A percentile compares a stretch with the other conserved stretches of the same genome.
phyloP scores from a whole-genome alignment of 2,888 invertebrate genomes.

The Rugalucina vietnamica region DNA sequence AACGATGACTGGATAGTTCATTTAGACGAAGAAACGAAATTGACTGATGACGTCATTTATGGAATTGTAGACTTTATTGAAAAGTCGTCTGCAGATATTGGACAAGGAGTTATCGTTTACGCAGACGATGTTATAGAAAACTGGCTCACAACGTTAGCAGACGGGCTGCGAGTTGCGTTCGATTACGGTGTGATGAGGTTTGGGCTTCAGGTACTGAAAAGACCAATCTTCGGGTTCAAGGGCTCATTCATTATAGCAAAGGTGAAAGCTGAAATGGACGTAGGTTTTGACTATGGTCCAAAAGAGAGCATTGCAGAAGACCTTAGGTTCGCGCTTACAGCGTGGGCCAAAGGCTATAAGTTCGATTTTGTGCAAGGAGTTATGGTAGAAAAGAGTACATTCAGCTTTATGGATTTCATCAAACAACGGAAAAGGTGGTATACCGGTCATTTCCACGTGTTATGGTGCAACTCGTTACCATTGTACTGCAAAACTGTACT shows the following conservation, averaged over 20 bases:
- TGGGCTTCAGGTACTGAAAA: slow-evolving; percentile 4
- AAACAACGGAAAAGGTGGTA: slow-evolving; percentile 39
- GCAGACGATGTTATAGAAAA: slow-evolving; percentile 33
- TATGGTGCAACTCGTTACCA: slow-evolving; percentile 19
- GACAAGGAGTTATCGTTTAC: slow-evolving; percentile 36
- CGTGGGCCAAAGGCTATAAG: slow-evolving; percentile 26
- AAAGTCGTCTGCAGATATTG: slow-evolving; percentile 26
- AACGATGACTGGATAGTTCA: slow-evolving; percentile 48
- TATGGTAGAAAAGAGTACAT: slow-evolving; percentile 42
- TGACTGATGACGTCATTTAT: slow-evolving; percentile 17
- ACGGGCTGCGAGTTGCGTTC: slow-evolving; percentile 29
- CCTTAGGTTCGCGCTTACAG: slow-evolving; percentile 29
- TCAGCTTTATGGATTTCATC: slow-evolving; percentile 32
- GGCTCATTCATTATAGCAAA: slow-evolving; percentile 37
- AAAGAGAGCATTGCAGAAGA: slow-evolving; percentile 43
- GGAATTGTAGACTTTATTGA: slow-evolving; percentile 34
- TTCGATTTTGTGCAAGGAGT: slow-evolving; percentile 34
- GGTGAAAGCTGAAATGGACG: slow-evolving; percentile 19
- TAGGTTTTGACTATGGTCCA: slow-evolving; percentile 39
- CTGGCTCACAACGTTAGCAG: slow-evolving; percentile 31
- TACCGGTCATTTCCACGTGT: slow-evolving; percentile 20
- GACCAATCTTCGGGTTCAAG: slow-evolving; percentile 33
- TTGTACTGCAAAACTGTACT: slow-evolving; percentile 21
- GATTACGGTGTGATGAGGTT: slow-evolving; percentile 40
- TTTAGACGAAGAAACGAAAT: slow-evolving; percentile 30